Evolutionary conservation across 2,888 invertebrate species (phyloP).

Genomic region (Eupithecia exiguata): DNA sequence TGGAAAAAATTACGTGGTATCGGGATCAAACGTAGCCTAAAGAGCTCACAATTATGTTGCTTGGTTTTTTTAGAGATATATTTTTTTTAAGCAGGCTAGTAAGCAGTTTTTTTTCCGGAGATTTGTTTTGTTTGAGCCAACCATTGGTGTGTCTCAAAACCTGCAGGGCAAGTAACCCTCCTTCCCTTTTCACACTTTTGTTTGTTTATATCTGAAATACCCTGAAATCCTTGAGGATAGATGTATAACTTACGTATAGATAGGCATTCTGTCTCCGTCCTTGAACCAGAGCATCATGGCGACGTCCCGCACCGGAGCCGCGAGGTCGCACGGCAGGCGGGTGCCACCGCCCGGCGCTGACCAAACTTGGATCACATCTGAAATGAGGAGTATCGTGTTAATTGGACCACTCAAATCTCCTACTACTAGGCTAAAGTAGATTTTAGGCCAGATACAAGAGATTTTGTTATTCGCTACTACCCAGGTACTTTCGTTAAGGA

Average conservation of each 20-base stretch:
- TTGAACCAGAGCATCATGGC: slow-evolving; percentile 96
- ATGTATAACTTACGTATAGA: slow-evolving; percentile 87
- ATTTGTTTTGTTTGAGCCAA: too few relatives aligned
- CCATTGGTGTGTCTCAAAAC: too few relatives aligned
- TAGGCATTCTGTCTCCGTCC: slow-evolving; percentile 91
- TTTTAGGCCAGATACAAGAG: too few relatives aligned
- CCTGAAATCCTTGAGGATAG: not conserved
- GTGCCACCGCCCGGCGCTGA: slow-evolving; percentile 90
- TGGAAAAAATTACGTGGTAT: not conserved
- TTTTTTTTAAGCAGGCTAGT: not conserved
- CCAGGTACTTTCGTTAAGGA: too few relatives aligned
- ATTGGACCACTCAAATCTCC: not conserved
- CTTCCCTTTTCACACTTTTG: not conserved
- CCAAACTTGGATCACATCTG: slow-evolving; percentile 85
- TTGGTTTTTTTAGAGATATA: not conserved
- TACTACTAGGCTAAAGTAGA: too few relatives aligned
- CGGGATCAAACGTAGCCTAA: not conserved
- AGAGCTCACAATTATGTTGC: not conserved
- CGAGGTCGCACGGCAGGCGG: slow-evolving; percentile 92
- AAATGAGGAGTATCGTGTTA: slow-evolving; percentile 27
- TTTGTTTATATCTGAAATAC: not conserved
- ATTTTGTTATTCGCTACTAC: not conserved
- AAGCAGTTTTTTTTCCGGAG: not conserved
- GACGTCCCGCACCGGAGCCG: slow-evolving; percentile 89
- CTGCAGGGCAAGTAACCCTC: not conserved